Evolutionary conservation across 2,888 invertebrate genomes (phyloP), one percentile per base, ranked within the genome.

Genomic region (Smittia sp.): DNA sequence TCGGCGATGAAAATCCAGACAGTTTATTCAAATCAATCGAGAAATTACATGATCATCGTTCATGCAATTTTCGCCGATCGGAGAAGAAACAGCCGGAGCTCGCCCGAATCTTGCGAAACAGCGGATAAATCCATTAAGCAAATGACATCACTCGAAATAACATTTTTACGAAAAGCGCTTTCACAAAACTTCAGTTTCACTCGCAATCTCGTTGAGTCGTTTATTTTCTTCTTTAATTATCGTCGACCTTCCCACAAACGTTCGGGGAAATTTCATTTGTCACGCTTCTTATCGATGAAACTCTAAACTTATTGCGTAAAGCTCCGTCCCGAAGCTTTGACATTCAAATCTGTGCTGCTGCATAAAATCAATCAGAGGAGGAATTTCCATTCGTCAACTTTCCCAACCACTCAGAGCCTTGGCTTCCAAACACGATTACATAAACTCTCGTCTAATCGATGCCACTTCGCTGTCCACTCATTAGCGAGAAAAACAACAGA

Each of bases 41-140:
- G 22, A 58, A 58, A 58, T 58, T 58, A 58, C 58, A 58, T 58
- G 58, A 58, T 58, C 58, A 18, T 58, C 58, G 9, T 18, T 58
- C 58, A 18, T 58, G 58, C 58, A 58, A 58, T 58, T 58, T 46
- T 46, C 11, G 52, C 18, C 3, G 2, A 1, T 22, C 18, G 58
- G 2, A 2, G 11, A 11, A 32, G 32, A 46, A 46, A 46, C 46
- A n/a, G 46, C 46, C 46, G 58, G 20, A 18, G 58, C 58, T 58
- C 6, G 46, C 46, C 13, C 62, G 27, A 63, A 32, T 27, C 65
- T 65, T 65, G 65, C 65, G 38, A 65, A 65, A 65, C 25, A 65
- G 38, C 65, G 65, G 65, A 65, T 65, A 65, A 65, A 65, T 63
- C 65, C 65, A 65, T 65, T 65, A 65, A 65, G 25, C 18, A 65